A percentile compares a stretch with the other conserved stretches of the same genome.
Conservation (phyloP, 2,113 vertebrate genomes). For the Haemorhous mexicanus region DNA sequence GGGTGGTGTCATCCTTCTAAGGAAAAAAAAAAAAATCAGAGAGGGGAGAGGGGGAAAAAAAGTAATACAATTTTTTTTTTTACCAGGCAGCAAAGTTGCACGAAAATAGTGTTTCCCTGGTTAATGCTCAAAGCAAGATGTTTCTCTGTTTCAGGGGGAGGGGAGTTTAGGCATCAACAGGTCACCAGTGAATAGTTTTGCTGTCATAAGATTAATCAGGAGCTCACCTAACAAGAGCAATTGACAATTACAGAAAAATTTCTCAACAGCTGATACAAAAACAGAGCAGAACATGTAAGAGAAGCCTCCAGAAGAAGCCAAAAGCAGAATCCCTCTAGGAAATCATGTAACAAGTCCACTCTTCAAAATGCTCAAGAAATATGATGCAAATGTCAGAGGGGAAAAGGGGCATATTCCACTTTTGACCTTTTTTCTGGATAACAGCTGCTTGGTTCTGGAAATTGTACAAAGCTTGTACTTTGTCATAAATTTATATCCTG, state of each 20-base stretch:
- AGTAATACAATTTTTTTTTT: not conserved
- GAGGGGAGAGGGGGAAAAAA: accelerated
- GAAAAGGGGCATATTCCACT: not conserved
- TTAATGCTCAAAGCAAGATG: not conserved
- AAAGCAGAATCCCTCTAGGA: not conserved
- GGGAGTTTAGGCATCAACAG: not conserved
- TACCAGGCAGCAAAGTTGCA: not conserved
- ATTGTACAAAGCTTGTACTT: not conserved
- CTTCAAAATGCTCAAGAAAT: not conserved
- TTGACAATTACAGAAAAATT: not conserved
- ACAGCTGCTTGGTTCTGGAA: not conserved
- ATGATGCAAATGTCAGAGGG: not conserved
- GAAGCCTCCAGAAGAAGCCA: not conserved
- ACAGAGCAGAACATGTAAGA: not conserved
- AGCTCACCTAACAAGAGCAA: not conserved
- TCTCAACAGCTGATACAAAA: not conserved
- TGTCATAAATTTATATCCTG: not conserved
- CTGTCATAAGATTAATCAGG: not conserved
- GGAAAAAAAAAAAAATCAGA: too few relatives aligned
- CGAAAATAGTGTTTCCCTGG: not conserved
- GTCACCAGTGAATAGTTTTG: not conserved
- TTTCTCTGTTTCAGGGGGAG: not conserved
- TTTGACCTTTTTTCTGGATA: not conserved
- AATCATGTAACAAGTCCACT: not conserved
- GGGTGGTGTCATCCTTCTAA: not conserved